Base-by-base conservation (phyloP, 2,113 vertebrate genomes). In the Sturnira hondurensis region DNA sequence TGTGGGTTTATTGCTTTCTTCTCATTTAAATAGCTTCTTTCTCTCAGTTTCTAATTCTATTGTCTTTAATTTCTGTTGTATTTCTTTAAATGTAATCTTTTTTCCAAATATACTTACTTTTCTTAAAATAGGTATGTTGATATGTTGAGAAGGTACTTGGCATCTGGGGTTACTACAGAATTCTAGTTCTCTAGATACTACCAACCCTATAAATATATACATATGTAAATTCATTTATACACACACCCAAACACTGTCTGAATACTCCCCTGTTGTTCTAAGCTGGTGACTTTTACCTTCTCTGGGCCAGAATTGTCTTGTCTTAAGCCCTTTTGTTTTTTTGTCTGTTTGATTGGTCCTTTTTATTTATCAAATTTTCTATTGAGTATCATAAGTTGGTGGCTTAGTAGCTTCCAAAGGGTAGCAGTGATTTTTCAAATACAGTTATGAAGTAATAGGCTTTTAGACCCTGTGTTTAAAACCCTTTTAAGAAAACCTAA, bases 311-410 rank as follows among this genome's bases (percentile, higher is more conserved):
- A 76, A 67, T 76, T 43, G 41, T 74, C 45, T 89, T 52, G 52
- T 76, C 43, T 91, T 50, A 89, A 87, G 68, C n/a, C 1, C 78
- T 71, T 58, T 88, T 81, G 63, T 65, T 77, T 80, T 68, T 71
- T 88, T 88, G 38, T 80, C 81, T 88, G n/a, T 76, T 96, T 84
- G 52, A 61, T 54, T 91, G 28, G 50, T 70, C 81, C 28, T 14
- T 58, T 56, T 86, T 77, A 52, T 92, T 91, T 81, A 68, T 41
- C 43, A 77, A 11, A 61, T 89, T 96, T 96, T 63, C 54, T 36
- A 33, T 33, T 85, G 20, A 80, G 41, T 33, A 1, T 63, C 91
- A 38, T 61, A 52, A 71, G 10, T 93, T 91, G 58, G 36, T 89
- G 7, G 13, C 17, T 38, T 58, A 52, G 13, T 71, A 77, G 70